These are phyloP conservation scores for Hemistola chrysoprasaria DNA, from an alignment of 2,888 invertebrate genomes.

Conservation along the genomic window DNA sequence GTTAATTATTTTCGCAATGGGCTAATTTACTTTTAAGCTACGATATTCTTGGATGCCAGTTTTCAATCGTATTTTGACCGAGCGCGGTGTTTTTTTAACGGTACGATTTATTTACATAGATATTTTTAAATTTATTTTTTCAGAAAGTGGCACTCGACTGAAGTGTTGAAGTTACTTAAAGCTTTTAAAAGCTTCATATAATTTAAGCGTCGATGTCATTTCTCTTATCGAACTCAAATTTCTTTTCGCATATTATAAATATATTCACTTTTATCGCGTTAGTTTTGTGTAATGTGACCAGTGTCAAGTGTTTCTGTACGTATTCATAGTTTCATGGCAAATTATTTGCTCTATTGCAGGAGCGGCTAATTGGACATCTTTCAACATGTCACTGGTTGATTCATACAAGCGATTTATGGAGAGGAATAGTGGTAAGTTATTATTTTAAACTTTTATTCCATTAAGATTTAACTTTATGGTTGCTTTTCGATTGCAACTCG, in stretches of 20 bases:
- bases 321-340: not conserved
- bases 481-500: too few species aligned
- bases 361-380: constrained; percentile 38
- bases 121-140: too few species aligned
- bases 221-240: too few species aligned
- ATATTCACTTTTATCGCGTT: too few species aligned
- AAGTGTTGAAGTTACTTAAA: too few species aligned
- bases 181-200: too few species aligned
- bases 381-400: constrained; percentile 70
- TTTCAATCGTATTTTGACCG: constrained; percentile 35
- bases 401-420: constrained; percentile 75
- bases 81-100: constrained; percentile 28
- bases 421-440: constrained; percentile 69
- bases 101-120: not conserved
- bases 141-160: too few species aligned
- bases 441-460: constrained; percentile 2
- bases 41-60: constrained; percentile 42
- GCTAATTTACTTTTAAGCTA: constrained; percentile 46
- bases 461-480: not conserved
- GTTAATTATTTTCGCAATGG: constrained; percentile 48
- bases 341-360: constrained; percentile 37
- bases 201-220: too few species aligned
- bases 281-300: constrained; percentile 9
- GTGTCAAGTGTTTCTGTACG: constrained; percentile 3
- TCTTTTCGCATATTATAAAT: too few species aligned